Evolutionary conservation across 2,113 vertebrate genomes (phyloP), one percentile per base, ranked within the genome.

Genomic region (Scomber colias): DNA sequence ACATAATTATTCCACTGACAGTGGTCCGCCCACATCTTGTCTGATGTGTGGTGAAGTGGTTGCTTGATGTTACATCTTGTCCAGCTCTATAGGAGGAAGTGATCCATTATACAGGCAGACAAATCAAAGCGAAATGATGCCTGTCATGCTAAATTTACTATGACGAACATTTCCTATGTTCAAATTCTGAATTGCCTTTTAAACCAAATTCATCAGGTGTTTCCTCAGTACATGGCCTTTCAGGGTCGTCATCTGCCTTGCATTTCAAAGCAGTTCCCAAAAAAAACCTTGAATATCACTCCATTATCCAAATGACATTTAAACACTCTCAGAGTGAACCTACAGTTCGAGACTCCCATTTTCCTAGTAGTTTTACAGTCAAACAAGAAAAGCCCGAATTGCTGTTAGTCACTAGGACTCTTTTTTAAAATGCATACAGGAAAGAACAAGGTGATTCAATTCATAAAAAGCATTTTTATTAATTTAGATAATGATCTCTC

Each of bases 221-320:
- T 68, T 62, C 57, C 68, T 74, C 50, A 13, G 3, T 72, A 40
- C 27, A 11, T 11, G 17, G 50, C 67, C 68, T 63, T 35, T 71
- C 72, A 57, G 45, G 66, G 69, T 35, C 19, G 12, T 71, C 48
- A n/a, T 54, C 82, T 86, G 79, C 77, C 82, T 91, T 83, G 78
- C 74, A 83, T 85, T 92, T 90, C 81, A 88, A 91, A 87, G 79
- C 72, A 86, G 75, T 19, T 76, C 14, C 31, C 27, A 16, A 69
- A 64, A 68, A 66, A 71, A 57, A 15, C 21, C 61, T 71, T 60
- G 73, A 80, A 67, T 67, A 74, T 31, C 30, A 61, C 68, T 83
- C 82, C 69, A 90, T 92, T 90, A 90, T 83, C 77, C 84, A 86
- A 86, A 90, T 76, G 64, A 77, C 81, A 89, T 88, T 87, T 74